Base-by-base conservation (phyloP, 2,888 invertebrate species). In the Sesamia inferens region DNA sequence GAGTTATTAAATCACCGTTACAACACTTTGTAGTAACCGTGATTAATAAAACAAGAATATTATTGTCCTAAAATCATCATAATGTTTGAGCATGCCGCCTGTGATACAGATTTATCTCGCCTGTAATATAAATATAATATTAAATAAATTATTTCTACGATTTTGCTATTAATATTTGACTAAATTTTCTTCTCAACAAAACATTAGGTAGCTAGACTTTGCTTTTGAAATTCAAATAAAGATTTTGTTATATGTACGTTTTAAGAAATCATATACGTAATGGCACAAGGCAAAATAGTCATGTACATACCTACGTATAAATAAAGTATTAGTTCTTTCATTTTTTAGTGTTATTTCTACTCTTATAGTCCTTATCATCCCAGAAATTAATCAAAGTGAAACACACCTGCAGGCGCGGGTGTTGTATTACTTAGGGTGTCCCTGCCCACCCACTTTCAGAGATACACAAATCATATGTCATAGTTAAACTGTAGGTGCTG, bases 351-450 rank as follows among this genome's bases (percentile, higher is more conserved):
- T 74, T 11, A 48, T 69, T 68, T 68, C 6, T 47, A 24, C 39
- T 48, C 62, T 24, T 44, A 47, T 39, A 61, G 16, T 47, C 16
- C 19, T 54, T n/a, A 13, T 16, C 24, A 67, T 72, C 0, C 39
- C 16, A 24, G 22, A 4, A 54, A 61, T 22, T 62, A 55, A 78
- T 71, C 79, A 62, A 55, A 72, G 55, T 14, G 22, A 22, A 78
- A 79, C 78, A 59, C 71, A 75, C 72, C 22, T 79, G 62, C 62
- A 57, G 24, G 14, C 39, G n/a, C 39, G 42, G 47, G 48, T 8
- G 10, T 31, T 7, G 8, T 48, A 72, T 73, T 75, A 62, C 55
- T 54, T 59, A 62, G 31, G 22, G 24, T 62, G 39, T n/a, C 24
- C n/a, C 42, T 62, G 39, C 24, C 39, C n/a, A 47, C n/a, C 31